Base-by-base conservation (phyloP, 2,888 invertebrate species). In the Synergus japonicus region DNA sequence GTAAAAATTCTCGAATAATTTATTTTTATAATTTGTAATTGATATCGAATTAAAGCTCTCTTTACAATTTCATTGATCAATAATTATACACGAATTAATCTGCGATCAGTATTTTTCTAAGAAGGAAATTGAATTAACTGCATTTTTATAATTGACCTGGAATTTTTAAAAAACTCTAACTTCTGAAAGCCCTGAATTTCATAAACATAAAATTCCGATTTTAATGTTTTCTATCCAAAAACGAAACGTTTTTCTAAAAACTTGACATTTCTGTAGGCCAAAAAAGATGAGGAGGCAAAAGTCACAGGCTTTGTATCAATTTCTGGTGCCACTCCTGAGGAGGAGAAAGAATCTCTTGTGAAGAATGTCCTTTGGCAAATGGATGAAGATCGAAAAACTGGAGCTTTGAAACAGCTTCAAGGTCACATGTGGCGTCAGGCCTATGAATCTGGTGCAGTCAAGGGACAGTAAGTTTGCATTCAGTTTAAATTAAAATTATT, bases 381-480 rank as follows among this genome's bases (percentile, higher is more conserved):
- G 94, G 95, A 96, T 69, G 93, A 93, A 43, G 97, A 98, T 92
- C 94, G 96, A 81, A 97, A 98, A 91, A 94, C 95, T 54, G 95
- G 95, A 7, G 95, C 96, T 7, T 93, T 99, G 82, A 98, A 98
- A 91, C 94, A 95, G 76, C 93, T 99, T n/a, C 98, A 98, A 92
- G 98, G 98, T 0, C 94, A 97, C 83, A 96, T 99, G 87, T 98
- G 97, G 97, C 95, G 95, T 88, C 94, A 96, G 86, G 98, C 97
- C 4, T 98, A 97, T 90, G 94, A 95, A 85, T 93, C 93, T 78
- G 97, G 96, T 54, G 94, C 94, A 54, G 92, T 98, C 4, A 96
- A 96, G 91, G 97, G 97, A 91, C 98, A 98, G 98, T 98, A 93
- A 96, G 98, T 96, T 81, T 8, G 69, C 15, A 54, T 49, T 49